Evolutionary conservation across 2,888 invertebrate species (phyloP).

Genomic region (Drosophila flavopinicola): DNA sequence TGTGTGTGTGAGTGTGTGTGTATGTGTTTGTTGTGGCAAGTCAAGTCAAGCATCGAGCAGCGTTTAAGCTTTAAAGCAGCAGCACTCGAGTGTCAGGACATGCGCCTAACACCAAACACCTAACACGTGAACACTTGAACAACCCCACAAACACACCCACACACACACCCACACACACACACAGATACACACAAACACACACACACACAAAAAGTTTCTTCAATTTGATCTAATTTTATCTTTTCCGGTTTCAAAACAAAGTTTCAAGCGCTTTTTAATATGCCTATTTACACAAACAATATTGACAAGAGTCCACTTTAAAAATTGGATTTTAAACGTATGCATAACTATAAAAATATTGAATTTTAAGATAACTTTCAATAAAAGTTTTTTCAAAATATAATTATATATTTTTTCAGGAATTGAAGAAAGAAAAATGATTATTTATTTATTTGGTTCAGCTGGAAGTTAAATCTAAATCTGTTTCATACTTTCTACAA

Average conservation of each 20-base stretch:
- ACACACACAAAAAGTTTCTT: background rate
- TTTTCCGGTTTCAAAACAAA: background rate
- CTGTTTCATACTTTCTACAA: no score
- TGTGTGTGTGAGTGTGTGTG: background rate
- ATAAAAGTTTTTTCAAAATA: no score
- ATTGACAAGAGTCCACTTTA: no score
- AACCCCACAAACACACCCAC: background rate
- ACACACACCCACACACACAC: slow-evolving; percentile 5
- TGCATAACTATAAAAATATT: no score
- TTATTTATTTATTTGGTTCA: no score
- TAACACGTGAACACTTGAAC: background rate
- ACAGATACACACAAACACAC: background rate
- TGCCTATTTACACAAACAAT: no score
- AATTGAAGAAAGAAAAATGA: no score
- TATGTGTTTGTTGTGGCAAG: slow-evolving; percentile 24
- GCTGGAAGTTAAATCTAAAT: no score
- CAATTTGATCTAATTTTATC: background rate
- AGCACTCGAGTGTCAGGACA: slow-evolving; percentile 29
- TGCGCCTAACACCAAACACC: slow-evolving; percentile 13
- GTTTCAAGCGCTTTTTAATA: background rate
- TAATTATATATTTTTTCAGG: no score
- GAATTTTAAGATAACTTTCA: no score
- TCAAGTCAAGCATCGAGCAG: slow-evolving; percentile 46
- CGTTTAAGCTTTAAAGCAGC: slow-evolving; percentile 52
- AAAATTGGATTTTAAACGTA: no score